Base-by-base conservation (phyloP, 2,797 vertebrate genomes). In the Xerus rutilus region DNA sequence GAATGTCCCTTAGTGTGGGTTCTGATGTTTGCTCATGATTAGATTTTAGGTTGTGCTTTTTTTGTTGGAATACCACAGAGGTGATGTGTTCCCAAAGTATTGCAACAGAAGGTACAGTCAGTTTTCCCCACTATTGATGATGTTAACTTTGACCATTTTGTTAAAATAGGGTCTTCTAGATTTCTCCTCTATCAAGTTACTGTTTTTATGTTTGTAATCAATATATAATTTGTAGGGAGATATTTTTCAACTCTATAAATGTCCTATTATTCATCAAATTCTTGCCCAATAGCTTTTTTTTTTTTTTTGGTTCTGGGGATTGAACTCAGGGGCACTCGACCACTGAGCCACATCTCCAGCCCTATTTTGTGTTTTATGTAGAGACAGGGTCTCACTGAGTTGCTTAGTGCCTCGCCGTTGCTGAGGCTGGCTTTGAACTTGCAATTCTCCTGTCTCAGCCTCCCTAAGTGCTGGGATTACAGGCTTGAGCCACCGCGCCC, bases 11-110 rank as follows among this genome's bases (percentile, higher is more conserved):
- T 86, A 67, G 15, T 86, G 79, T 93, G 67, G 4, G 21, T 67
- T 91, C 67, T 81, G 32, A 92, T 86, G 57, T 85, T 86, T 93
- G 25, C 32, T 86, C 72, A 70, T 86, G 52, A 86, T 82, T 76
- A 91, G 23, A 89, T 70, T 62, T 87, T 70, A 72, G 77, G 28
- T 45, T 83, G 77, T 81, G n/a, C n/a, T 64, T 72, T 78, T 77
- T 93, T 89, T 62, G 43, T 72, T 72, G 76, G 76, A 82, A 45
- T 76, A 77, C 25, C 54, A 69, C 35, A 77, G 49, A 81, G 77
- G 70, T 70, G 15, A 47, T 93, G 14, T 67, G 4, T 70, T 77
- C 49, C 83, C 32, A 77, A 17, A 88, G 25, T 39, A 64, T 70
- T 76, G 62, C 43, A 77, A 32, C 15, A 87, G 35, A 35, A 73